A percentile compares a stretch with the other conserved stretches of the same genome.
phyloP scores from a whole-genome alignment of 2,888 invertebrate genomes.

The Zhuqinia jingwanae region DNA sequence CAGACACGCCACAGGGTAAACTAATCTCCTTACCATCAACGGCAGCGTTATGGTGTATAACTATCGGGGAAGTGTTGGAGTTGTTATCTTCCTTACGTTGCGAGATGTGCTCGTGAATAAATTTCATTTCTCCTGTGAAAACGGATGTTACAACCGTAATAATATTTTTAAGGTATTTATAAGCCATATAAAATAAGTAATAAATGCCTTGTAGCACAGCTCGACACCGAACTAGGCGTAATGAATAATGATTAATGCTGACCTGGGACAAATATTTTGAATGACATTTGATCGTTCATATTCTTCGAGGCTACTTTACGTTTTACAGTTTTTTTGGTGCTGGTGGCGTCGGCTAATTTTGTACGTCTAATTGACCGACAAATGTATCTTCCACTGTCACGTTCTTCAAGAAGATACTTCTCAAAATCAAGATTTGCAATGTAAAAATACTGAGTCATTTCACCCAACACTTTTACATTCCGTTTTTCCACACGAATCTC shows the following conservation, averaged over 20 bases:
- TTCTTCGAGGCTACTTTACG: not conserved
- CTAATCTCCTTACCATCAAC: constrained; percentile 40
- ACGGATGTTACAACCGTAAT: not conserved
- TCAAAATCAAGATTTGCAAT: constrained; percentile 3
- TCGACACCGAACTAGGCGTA: not conserved
- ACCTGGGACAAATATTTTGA: constrained; percentile 49
- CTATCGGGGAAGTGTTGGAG: not conserved
- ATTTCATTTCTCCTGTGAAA: constrained; percentile 42
- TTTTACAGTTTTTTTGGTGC: not conserved
- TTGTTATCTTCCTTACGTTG: not conserved
- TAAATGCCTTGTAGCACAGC: no score
- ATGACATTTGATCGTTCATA: not conserved
- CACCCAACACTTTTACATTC: not conserved
- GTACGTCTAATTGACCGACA: constrained; percentile 2
- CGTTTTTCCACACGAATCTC: constrained; percentile 24
- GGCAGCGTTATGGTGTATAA: constrained; percentile 24
- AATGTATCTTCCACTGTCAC: constrained; percentile 24
- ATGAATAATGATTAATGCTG: not conserved
- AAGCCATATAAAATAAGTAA: not conserved
- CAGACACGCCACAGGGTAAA: constrained; percentile 46
- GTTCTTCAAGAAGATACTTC: not conserved
- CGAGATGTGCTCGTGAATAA: constrained; percentile 15
- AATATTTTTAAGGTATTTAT: not conserved
- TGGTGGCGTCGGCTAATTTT: no score
- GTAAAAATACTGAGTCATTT: not conserved